Base-by-base conservation (phyloP, 2,888 invertebrate species). In the Cetonia aurata region DNA sequence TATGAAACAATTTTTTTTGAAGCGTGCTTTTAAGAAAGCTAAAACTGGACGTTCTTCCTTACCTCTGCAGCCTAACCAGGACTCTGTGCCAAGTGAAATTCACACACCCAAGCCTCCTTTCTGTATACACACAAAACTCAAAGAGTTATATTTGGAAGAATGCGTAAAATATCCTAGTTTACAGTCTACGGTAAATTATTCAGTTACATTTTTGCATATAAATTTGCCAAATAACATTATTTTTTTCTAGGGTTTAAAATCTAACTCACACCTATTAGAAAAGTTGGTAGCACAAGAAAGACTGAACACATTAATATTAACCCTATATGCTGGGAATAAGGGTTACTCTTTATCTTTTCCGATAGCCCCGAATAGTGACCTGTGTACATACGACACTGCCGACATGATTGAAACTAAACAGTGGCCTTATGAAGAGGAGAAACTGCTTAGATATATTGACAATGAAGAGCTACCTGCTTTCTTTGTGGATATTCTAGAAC, bases 381-480 rank as follows among this genome's bases (percentile, higher is more conserved):
- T 71, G 42, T 68, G 68, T 67, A 71, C 71, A 48, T 68, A 71
- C 48, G 72, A 76, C 74, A 89, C 90, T 75, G 86, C 82, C 81
- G 81, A 82, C 72, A 81, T 92, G 81, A 88, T 92, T 82, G 93
- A 94, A 86, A 93, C 93, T 74, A 89, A 91, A 79, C 86, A 91
- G 80, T 93, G 93, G 92, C 94, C 95, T 79, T 96, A 96, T 83
- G 95, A 96, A 85, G 94, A 95, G 84, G 95, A 96, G 81, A 92
- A 95, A 81, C 85, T 96, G 74, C 87, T 97, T 76, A 92, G 93
- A 81, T 95, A 93, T 83, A 92, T 97, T 79, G 95, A 96, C 84
- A 93, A 93, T 85, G 96, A 96, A 84, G 93, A 96, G 86, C 86
- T 98, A 82, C 97, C 97, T 60, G 93, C 95, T 72, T 91, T 93